A percentile compares a stretch with the other conserved stretches of the same genome.
These are phyloP conservation scores for Serinus canaria DNA, from an alignment of 2,113 vertebrate species.

Conservation along the genomic window DNA sequence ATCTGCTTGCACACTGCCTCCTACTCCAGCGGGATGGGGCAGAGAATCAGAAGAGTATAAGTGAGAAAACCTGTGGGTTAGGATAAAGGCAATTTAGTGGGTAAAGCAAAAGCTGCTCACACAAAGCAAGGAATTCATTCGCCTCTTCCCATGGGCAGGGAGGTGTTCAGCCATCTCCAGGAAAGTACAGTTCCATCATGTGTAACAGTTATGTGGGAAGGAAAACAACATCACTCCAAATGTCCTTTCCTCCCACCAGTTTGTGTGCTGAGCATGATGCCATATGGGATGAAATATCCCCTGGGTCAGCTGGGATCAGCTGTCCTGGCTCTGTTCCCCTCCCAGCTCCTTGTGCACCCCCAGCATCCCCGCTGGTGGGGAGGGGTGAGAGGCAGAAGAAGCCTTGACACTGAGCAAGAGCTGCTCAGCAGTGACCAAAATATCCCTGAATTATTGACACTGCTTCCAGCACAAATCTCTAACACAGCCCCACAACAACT, in stretches of 20 bases:
- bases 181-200: fast-evolving
- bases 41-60: background rate
- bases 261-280: background rate
- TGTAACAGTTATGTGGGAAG: background rate
- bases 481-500: background rate
- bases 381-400: background rate
- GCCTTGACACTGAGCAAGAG: background rate
- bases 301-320: background rate
- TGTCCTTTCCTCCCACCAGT: background rate
- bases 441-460: fast-evolving
- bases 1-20: background rate
- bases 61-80: background rate
- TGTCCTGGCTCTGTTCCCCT: background rate
- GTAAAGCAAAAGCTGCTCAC: background rate
- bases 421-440: background rate
- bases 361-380: fast-evolving
- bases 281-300: fast-evolving
- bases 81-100: background rate
- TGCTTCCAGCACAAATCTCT: background rate
- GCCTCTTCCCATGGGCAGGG: background rate
- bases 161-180: background rate
- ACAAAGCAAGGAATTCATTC: background rate
- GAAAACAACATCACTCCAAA: background rate
- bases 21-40: background rate
- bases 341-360: background rate